Base-by-base conservation (phyloP, 2,888 invertebrate genomes). In the Oscheius sp. region DNA sequence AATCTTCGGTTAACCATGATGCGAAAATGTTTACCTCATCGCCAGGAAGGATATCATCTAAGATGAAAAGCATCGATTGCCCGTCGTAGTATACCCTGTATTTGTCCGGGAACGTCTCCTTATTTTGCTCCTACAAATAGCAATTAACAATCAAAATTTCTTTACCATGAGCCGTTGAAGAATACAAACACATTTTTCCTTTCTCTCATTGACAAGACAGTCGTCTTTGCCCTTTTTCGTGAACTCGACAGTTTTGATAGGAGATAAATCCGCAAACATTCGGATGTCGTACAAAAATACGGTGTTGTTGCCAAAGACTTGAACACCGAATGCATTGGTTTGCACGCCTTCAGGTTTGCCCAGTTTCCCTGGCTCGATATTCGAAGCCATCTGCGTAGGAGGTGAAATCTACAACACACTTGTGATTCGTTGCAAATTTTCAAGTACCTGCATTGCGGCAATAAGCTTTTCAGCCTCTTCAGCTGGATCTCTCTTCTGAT, bases 181-280 rank as follows among this genome's bases (percentile, higher is more conserved):
- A 16, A 78, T 74, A 5, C 56, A 18, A 12, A 66, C 46, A 23
- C 77, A 78, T 56, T 80, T 80, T 21, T 66, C 56, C 35, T 74
- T 75, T 12, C 81, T 73, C 52, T 78, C 75, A 7, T 68, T 46
- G 12, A 77, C 77, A n/a, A 76, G n/a, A 23, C 55, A 75, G 49
- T 81, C 81, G 23, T 78, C 79, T 23, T 71, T 74, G 43, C 74
- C 77, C 45, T 74, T 79, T 25, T 78, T 78, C 29, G 81, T 78
- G 70, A 81, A 78, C 7, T 70, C 70, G 0, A 72, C 76, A 18
- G 72, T 69, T 23, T 78, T 79, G 23, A 43, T 72, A 2, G 68
- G 25, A 16, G 56, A 27, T 13, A 81, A 13, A 2, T 77, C 74
- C 5, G 75, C 78, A 21, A 64, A 58, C 1, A 74, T 73, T 23